Conservation (phyloP, 2,113 vertebrate genomes). For the Serilophus lunatus region DNA sequence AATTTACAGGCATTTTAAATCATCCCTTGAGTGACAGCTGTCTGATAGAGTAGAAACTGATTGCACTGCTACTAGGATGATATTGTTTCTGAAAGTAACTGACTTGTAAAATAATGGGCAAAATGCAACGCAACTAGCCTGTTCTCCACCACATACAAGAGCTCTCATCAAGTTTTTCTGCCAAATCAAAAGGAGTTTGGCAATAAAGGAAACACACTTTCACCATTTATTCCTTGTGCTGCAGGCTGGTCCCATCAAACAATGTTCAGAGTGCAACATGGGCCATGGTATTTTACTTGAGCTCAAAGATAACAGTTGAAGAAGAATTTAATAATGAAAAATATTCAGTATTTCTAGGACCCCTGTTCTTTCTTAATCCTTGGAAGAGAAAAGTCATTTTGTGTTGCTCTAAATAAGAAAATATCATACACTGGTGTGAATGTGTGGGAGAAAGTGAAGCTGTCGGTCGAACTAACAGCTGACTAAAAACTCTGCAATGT, state of each 20-base stretch:
- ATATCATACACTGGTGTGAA: background rate
- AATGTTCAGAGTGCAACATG: rapidly evolving
- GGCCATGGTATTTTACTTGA: background rate
- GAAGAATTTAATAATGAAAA: background rate
- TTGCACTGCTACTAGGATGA: background rate
- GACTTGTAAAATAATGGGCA: background rate
- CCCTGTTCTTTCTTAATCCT: background rate
- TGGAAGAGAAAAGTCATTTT: background rate
- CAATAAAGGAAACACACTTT: background rate
- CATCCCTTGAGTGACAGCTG: background rate
- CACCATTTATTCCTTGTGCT: background rate
- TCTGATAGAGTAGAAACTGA: background rate
- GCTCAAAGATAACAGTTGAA: background rate
- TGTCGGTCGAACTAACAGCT: background rate
- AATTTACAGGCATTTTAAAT: background rate
- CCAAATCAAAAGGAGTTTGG: background rate
- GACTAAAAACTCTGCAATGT: background rate
- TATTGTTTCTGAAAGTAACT: background rate
- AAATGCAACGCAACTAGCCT: background rate
- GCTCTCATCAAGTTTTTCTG: background rate
- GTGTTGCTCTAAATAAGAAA: background rate
- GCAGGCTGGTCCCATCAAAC: background rate
- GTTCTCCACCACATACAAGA: background rate
- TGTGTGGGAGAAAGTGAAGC: background rate
- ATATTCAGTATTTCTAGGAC: background rate